Base-by-base conservation (phyloP, 2,888 invertebrate species). In the Amphipoea lucens region DNA sequence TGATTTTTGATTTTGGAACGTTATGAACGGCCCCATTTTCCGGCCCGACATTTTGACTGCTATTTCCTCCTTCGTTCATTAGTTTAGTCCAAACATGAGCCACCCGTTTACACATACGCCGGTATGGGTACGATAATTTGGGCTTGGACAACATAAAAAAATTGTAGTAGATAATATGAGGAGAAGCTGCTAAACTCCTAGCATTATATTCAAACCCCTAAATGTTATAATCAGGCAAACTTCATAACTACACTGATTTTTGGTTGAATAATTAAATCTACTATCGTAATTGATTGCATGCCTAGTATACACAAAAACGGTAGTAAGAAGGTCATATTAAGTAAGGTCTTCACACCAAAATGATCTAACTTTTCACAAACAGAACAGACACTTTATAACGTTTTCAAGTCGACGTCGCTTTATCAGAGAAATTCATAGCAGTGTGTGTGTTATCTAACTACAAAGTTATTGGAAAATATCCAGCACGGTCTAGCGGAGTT, bases 381-480 rank as follows among this genome's bases (percentile, higher is more conserved):
- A 36, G 17, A 74, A 75, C 17, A 20, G 9, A 45, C 23, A 45
- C 2, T 0, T 11, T 54, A 54, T n/a, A 23, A 17, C 9, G 42
- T 48, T 48, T 67, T 4, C 23, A 67, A 48, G 36, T 48, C 36
- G 9, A 42, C 23, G 17, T 42, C 17, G 29, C 17, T 48, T 3
- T n/a, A 63, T 20, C 60, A 60, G 11, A 65, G 42, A 17, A 36
- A 11, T 78, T 23, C 17, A 40, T 20, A 45, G 29, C 36, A 45
- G 17, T 17, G 36, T 54, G 45, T 45, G 2, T n/a, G 65, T 40
- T 62, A 51, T 23, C 45, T 40, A 45, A 76, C 54, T 76, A 54
- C 23, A 66, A 57, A 76, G n/a, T 76, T 66, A 78, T 78, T 60
- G 66, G 45, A 67, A 78, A 67, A 45, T 36, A 65, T 60, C 65